Conservation (phyloP, 2,888 invertebrate genomes). For the Torymus auratus region DNA sequence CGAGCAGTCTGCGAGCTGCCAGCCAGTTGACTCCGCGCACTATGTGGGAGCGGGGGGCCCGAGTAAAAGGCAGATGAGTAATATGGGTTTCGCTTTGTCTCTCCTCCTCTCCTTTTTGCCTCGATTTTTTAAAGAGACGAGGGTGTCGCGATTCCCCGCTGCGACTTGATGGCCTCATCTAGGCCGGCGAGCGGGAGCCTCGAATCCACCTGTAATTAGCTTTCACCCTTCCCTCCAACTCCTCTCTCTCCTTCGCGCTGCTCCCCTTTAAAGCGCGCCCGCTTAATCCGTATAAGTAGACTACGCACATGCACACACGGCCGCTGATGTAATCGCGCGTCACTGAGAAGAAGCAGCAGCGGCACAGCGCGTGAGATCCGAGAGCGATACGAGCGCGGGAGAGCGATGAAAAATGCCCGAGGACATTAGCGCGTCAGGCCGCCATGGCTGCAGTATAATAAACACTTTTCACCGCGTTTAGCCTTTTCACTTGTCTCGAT, state of each 20-base stretch:
- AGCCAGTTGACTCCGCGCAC: background rate
- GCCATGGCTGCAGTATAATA: background rate
- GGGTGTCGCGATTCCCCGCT: slow-evolving; percentile 76
- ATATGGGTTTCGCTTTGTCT: slow-evolving; percentile 69
- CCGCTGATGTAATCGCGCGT: too few species aligned
- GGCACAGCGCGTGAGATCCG: too few species aligned
- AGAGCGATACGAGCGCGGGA: too few species aligned
- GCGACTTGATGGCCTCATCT: slow-evolving; percentile 70
- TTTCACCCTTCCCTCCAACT: slow-evolving; percentile 60
- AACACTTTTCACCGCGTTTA: slow-evolving; percentile 30
- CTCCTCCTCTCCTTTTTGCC: slow-evolving; percentile 61
- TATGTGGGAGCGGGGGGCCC: slow-evolving; percentile 30
- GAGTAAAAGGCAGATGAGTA: slow-evolving; percentile 71
- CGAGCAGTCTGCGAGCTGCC: slow-evolving; percentile 40
- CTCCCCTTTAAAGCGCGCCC: background rate
- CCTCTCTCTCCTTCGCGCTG: slow-evolving; percentile 1
- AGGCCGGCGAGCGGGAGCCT: slow-evolving; percentile 63
- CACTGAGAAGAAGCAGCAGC: too few species aligned
- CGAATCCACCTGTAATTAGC: slow-evolving; percentile 73
- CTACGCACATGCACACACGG: background rate
- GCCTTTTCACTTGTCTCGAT: slow-evolving; percentile 1
- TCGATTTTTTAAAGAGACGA: slow-evolving; percentile 45
- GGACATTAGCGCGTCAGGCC: slow-evolving; percentile 27
- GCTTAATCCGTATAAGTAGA: background rate
- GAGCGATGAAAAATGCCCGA: slow-evolving; percentile 37